Base-by-base conservation (phyloP, 1,140 invertebrate genomes). In the Zaprionus kolodkinae region DNA sequence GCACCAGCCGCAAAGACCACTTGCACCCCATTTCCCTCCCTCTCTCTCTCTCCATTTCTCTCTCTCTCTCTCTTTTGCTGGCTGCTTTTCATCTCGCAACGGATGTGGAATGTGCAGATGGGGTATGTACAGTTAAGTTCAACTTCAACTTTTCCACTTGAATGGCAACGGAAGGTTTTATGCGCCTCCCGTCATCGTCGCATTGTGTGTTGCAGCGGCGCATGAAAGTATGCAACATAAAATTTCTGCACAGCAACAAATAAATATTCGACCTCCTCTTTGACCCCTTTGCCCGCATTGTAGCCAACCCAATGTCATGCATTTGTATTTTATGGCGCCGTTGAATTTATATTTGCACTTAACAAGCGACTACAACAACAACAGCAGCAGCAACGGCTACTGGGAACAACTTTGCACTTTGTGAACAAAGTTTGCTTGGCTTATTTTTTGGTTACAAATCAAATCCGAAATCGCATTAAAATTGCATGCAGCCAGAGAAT, bases 371-470 rank as follows among this genome's bases (percentile, higher is more conserved):
- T 72, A 74, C 78, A 84, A 57, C 77, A 74, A 69, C 59, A 68
- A 36, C 60, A 70, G 35, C 64, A 7, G 6, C 66, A 67, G 60
- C 74, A 63, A 71, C 78, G 54, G 25, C 25, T 2, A 27, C 1
- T 30, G 6, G 27, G 27, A 30, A 50, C 79, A 72, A 50, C 38
- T 69, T 48, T 77, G 56, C 79, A 85, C 74, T 85, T 78, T 79
- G 50, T 72, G 66, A 40, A 56, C 60, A 88, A 88, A 88, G 73
- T 89, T 88, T 85, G 71, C 79, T 89, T 89, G 72, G 72, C 72
- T 89, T 89, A 89, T 89, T 85, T 89, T 89, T 89, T 71, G 85
- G 85, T 89, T 89, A 81, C 86, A 89, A 89, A 89, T 89, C 85
- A 89, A 85, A 89, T 89, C 78, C 67, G 71, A 85, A 89, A 89